Evolutionary conservation across 2,888 invertebrate genomes (phyloP).

Genomic region (Gnatocerus cornutus): DNA sequence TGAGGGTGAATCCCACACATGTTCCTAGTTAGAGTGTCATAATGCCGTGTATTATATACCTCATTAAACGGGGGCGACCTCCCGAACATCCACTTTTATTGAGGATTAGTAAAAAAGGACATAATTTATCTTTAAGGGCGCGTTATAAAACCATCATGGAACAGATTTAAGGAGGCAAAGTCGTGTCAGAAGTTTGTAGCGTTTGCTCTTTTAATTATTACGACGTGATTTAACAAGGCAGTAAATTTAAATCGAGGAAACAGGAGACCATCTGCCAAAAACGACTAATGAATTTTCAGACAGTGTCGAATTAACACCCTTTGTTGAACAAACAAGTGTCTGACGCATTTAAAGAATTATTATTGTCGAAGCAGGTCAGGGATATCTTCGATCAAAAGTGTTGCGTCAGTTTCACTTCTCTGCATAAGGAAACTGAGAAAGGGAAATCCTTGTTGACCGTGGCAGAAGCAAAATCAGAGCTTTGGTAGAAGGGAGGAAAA

Average conservation of each 20-base stretch:
- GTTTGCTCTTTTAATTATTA: conserved; percentile 14
- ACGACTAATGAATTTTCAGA: neutral
- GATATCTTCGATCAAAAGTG: conserved; percentile 52
- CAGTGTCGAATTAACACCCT: conserved; percentile 29
- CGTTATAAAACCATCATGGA: conserved; percentile 52
- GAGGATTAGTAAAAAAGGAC: conserved; percentile 58
- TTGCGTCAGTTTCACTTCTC: conserved; percentile 58
- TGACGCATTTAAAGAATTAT: conserved; percentile 37
- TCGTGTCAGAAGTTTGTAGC: conserved; percentile 14
- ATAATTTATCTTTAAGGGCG: conserved; percentile 57
- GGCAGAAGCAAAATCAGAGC: conserved; percentile 45
- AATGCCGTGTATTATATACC: conserved; percentile 62
- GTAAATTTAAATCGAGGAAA: conserved; percentile 22
- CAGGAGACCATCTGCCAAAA: conserved; percentile 2
- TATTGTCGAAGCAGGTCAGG: conserved; percentile 55
- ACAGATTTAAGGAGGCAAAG: conserved; percentile 52
- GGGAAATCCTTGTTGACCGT: conserved; percentile 65
- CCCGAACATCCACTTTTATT: conserved; percentile 57
- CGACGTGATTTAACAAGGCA: conserved; percentile 13
- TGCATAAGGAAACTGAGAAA: conserved; percentile 66
- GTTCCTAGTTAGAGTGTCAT: conserved; percentile 64
- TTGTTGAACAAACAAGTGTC: conserved; percentile 41
- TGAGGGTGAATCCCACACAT: conserved; percentile 56
- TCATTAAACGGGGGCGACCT: conserved; percentile 55
- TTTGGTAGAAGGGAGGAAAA: conserved; percentile 25